phyloP scores from a whole-genome alignment of 2,797 vertebrate genomes.

The Gymnopithys bicolor region DNA sequence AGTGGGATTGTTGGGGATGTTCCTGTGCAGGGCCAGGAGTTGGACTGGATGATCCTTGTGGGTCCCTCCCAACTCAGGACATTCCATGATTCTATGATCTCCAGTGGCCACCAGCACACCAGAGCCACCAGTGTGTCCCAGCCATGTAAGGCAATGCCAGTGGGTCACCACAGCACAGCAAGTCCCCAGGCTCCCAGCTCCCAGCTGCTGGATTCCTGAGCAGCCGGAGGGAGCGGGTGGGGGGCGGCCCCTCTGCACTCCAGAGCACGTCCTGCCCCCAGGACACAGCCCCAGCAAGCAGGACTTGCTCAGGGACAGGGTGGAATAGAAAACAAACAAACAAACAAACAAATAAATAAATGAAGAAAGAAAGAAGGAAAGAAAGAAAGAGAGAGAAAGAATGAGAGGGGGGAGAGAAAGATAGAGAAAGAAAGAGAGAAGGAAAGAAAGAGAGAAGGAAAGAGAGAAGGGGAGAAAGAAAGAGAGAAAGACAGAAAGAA shows the following conservation, averaged over 20 bases:
- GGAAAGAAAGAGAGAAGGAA: background rate
- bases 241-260: no score
- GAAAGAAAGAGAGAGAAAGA: background rate
- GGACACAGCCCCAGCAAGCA: accelerated
- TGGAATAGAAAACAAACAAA: background rate
- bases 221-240: background rate
- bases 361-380: accelerated
- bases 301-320: accelerated
- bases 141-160: slow-evolving; percentile 45
- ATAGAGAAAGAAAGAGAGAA: background rate
- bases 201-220: slow-evolving; percentile 25
- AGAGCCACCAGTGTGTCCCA: background rate
- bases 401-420: accelerated
- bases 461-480: background rate
- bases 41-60: background rate
- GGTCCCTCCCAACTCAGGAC: background rate
- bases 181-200: background rate
- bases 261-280: background rate
- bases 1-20: background rate
- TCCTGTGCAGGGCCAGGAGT: background rate
- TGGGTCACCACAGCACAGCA: accelerated
- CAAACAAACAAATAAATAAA: no score
- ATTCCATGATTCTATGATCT: background rate
- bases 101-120: background rate
- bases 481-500: no score